phyloP scores from a whole-genome alignment of 2,888 invertebrate species.

The Leucozona laternaria region DNA sequence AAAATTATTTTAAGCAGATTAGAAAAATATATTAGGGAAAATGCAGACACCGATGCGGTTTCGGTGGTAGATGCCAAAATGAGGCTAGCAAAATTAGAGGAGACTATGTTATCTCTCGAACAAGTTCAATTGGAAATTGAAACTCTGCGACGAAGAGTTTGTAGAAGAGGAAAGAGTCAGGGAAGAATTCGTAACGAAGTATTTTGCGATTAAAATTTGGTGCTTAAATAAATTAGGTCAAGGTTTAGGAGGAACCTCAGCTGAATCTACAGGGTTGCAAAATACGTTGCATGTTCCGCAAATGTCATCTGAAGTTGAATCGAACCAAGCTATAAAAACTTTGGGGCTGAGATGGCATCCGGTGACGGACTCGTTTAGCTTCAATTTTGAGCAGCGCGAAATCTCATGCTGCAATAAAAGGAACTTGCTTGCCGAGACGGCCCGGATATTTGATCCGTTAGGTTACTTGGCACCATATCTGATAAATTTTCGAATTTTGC shows the following conservation, averaged over 20 bases:
- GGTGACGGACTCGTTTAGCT: neutral
- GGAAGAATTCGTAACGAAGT: neutral
- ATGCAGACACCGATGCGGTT: neutral
- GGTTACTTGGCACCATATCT: slow-evolving; percentile 49
- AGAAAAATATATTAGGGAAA: slow-evolving; percentile 3
- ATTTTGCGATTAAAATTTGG: too few species aligned
- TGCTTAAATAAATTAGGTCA: too few species aligned
- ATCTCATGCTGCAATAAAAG: slow-evolving; percentile 48
- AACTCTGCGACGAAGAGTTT: neutral
- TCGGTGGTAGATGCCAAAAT: neutral
- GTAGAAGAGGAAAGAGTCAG: neutral
- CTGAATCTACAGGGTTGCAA: too few species aligned
- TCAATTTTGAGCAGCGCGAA: neutral
- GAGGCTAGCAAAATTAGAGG: neutral
- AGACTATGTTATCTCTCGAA: neutral
- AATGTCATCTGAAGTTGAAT: neutral
- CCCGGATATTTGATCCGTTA: slow-evolving; percentile 68
- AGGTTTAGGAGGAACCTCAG: too few species aligned
- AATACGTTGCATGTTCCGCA: too few species aligned
- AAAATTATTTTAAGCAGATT: neutral
- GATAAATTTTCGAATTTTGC: slow-evolving; percentile 60
- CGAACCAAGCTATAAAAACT: slow-evolving; percentile 6
- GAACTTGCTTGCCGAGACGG: slow-evolving; percentile 55
- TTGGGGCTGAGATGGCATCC: slow-evolving; percentile 20
- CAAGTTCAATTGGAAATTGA: slow-evolving; percentile 10